Conservation (phyloP, 2,888 invertebrate genomes). For the Noctua janthina region DNA sequence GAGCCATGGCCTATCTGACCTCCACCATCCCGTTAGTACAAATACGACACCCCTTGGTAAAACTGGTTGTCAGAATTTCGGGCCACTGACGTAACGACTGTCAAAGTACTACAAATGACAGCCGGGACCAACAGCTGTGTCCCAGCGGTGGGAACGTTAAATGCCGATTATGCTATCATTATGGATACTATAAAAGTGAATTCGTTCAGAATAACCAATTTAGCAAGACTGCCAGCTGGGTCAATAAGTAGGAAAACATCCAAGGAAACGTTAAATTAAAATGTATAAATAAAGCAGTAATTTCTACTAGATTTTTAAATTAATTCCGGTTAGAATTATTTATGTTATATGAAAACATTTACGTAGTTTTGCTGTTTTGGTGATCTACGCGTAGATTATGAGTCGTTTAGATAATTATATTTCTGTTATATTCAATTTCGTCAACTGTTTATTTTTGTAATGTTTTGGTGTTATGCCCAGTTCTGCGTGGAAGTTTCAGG, state of each 20-base stretch:
- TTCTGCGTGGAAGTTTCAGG: conserved; percentile 9
- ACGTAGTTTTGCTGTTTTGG: conserved; percentile 18
- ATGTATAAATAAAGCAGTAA: conserved; percentile 11
- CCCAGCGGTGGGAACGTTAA: too few species aligned
- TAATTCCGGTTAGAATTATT: conserved; percentile 11
- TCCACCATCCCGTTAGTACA: too few species aligned
- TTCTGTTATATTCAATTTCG: conserved; percentile 36
- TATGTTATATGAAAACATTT: conserved; percentile 15
- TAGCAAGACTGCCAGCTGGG: neutral
- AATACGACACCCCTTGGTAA: too few species aligned
- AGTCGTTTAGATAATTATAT: conserved; percentile 24
- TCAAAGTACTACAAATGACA: too few species aligned
- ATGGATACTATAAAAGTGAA: neutral
- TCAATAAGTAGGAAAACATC: neutral
- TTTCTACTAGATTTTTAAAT: neutral
- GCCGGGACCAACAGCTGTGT: too few species aligned
- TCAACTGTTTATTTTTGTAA: conserved; percentile 47
- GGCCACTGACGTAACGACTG: too few species aligned
- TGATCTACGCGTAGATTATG: conserved; percentile 11
- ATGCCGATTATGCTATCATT: too few species aligned
- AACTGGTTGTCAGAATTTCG: too few species aligned
- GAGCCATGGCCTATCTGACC: too few species aligned
- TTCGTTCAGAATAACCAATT: neutral
- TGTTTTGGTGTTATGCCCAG: conserved; percentile 23
- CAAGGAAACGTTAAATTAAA: conserved; percentile 1